Base-by-base conservation (phyloP, 2,113 vertebrate genomes). In the Verasper variegatus region DNA sequence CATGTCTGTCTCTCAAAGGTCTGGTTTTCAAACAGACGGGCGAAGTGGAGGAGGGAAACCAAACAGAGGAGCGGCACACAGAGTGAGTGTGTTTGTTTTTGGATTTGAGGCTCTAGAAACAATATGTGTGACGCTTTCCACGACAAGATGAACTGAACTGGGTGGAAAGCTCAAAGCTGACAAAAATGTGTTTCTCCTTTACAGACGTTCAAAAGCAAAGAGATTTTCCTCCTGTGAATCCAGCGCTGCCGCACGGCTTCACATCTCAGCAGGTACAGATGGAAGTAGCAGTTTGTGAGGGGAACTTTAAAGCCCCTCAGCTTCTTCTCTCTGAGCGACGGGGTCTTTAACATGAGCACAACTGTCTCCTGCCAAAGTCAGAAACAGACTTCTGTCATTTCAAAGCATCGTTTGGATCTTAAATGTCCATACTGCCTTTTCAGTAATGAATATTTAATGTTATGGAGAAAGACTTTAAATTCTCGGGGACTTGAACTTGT, bases 1-100 rank as follows among this genome's bases (percentile, higher is more conserved):
- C 40, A 40, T 26, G 42, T 62, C 15, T 71, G 6, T 86, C 31
- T 81, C 45, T 51, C 15, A 18, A 68, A 94, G 94, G 91, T 94
- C 20, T 94, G 93, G 92, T 94, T 94, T 71, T 94, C 93, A 23
- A 94, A 94, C 87, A 85, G 92, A 85, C 74, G 92, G 37, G 93
- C 92, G 1, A 94, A 91, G 56, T 88, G 89, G 89, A 93, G 92
- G 60, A 79, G 92, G 42, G 90, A 93, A 56, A 47, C 52, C 54
- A 88, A 87, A 60, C 82, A 80, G 27, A 86, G 64, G 47, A 27
- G 57, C 1, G 61, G 20, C 45, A 21, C 57, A 13, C 68, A 76
- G 4, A 66, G 92, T 93, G 78, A 84, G 91, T 71, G 18, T 64
- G 51, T 42, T 15, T 26, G 4, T 37, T 8, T 37, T 8, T 37